Evolutionary conservation across 2,113 vertebrate genomes (phyloP), one percentile per base, ranked within the genome.

Genomic region (Redunca redunca): DNA sequence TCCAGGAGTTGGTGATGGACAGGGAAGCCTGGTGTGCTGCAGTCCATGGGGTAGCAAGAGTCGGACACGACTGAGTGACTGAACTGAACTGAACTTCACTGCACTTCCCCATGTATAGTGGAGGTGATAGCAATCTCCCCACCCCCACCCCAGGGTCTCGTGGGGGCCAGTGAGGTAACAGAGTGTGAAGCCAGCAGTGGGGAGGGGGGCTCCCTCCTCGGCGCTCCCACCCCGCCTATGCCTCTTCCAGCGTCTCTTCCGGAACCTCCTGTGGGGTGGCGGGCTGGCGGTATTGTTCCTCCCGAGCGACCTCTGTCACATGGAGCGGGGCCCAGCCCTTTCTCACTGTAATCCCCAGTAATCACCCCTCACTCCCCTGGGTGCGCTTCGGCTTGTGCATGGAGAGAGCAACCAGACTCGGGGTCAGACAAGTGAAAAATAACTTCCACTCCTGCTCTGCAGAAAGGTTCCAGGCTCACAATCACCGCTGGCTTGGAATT

Each of bases 281-380:
- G 5, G n/a, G 7, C 15, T n/a, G 84, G n/a, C 0, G 1, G 17
- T n/a, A 52, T 46, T 14, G 0, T 28, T 43, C 82, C n/a, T 64
- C 13, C 15, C 16, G 7, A 40, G 11, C 0, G 0, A 2, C 3
- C 14, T 3, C 62, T 1, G 3, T n/a, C 19, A 2, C 4, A 2
- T 19, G n/a, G 30, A 58, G 5, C 5, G 15, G 43, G 48, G 71
- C 15, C 46, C 48, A 21, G 25, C 2, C 33, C 7, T 1, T 43
- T 15, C 33, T 53, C 84, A 7, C 23, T 26, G 52, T 15, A 10
- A 33, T 48, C 64, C 40, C 64, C 55, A 11, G 7, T 12, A 23
- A 9, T 11, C 14, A 11, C 53, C 11, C 17, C 77, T 17, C 14
- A 10, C 60, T 21, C 23, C 87, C 19, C 33, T 12, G 23, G 30